Base-by-base conservation (phyloP, 2,888 invertebrate genomes). In the Shargacucullia verbasci region DNA sequence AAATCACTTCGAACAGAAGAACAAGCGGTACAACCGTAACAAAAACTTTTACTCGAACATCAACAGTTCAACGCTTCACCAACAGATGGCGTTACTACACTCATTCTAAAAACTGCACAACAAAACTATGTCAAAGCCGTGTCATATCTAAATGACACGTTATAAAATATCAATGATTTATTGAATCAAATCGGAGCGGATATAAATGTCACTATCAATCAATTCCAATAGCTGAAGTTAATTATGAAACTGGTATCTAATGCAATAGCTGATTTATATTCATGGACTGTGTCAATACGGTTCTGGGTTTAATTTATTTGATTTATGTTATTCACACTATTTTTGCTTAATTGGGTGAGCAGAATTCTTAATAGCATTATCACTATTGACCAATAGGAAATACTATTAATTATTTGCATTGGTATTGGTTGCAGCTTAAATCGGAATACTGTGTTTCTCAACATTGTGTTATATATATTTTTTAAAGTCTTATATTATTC, bases 41-140 rank as follows among this genome's bases (percentile, higher is more conserved):
- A 35, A 43, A 66, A 62, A 57, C 14, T 48, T n/a, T 50, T 38
- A 31, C 34, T 14, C 1, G 8, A 20, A n/a, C n/a, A 25, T 8
- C 37, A 55, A 13, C 15, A 81, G 83, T 90, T 81, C 80, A 0
- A 1, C 31, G 1, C 1, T 0, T 0, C 2, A 1, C 12, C 37
- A 62, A 80, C 66, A 91, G 92, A 90, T 92, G 92, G 87, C 90
- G 88, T 62, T 77, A 88, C 69, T 34, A 9, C 79, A 79, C 60
- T 27, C 73, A 43, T 67, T 47, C 20, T 54, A 29, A 57, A 20
- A 56, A 45, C 39, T 15, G 47, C 47, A 59, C 57, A 45, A 48
- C 57, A 44, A 76, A 90, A 84, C 78, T 87, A 68, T 88, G 88
- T 88, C 88, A 89, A 89, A 90, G 86, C 78, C 87, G 81, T 81